Evolutionary conservation across 64 coral and sea anemone species (phyloP).

Genomic region (Porites australiensis): DNA sequence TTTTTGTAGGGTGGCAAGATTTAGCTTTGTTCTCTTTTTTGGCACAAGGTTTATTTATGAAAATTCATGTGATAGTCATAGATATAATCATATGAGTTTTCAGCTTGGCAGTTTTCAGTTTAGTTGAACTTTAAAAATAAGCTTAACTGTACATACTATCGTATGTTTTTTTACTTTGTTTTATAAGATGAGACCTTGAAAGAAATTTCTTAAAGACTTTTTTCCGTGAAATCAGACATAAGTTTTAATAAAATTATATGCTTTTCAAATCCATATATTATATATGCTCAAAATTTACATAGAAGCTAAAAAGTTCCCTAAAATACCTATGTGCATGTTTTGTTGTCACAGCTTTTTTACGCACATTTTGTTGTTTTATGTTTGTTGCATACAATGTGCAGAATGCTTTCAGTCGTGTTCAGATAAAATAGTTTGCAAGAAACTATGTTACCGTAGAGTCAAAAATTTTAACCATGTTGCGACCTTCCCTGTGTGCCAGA

Average conservation of each 20-base stretch:
- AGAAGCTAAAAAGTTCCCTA: no score
- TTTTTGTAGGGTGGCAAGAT: not conserved
- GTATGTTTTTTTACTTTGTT: not conserved
- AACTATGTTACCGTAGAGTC: no score
- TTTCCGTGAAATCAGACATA: no score
- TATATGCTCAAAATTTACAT: not conserved
- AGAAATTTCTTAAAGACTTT: not conserved
- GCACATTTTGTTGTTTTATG: no score
- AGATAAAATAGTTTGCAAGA: no score
- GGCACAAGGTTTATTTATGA: not conserved
- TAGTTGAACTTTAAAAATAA: not conserved
- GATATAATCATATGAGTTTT: not conserved
- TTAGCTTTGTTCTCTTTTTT: not conserved
- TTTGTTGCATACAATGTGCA: no score
- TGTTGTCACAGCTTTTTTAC: no score
- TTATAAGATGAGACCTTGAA: not conserved
- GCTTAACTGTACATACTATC: not conserved
- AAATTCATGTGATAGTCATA: slow-evolving; percentile 34
- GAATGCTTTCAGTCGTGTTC: no score
- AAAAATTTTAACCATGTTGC: no score
- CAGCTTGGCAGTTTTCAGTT: not conserved
- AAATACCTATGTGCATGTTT: no score
- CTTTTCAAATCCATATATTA: not conserved
- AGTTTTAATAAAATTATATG: not conserved
- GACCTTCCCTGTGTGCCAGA: no score